Conservation (phyloP, 2,888 invertebrate genomes). For the Ernsta delagoae region DNA sequence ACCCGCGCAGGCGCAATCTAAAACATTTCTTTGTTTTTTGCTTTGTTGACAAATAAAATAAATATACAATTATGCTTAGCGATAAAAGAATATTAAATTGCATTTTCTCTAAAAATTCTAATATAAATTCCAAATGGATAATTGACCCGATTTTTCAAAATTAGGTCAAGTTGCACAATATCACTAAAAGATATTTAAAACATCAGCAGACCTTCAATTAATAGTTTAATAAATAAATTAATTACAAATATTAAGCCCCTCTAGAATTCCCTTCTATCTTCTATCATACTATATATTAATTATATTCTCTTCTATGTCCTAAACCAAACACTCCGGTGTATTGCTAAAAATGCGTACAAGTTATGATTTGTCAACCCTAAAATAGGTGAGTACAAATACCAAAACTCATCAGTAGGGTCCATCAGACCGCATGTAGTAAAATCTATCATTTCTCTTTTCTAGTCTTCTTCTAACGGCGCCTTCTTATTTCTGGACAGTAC, state of each 20-base stretch:
- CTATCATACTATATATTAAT: background rate
- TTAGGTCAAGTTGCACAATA: slow-evolving; percentile 31
- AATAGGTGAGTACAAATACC: slow-evolving; percentile 30
- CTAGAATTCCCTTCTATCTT: background rate
- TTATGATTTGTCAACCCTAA: slow-evolving; percentile 17
- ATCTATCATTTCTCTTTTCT: slow-evolving; percentile 46
- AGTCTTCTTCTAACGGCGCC: slow-evolving; percentile 48
- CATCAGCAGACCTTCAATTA: too few relatives aligned
- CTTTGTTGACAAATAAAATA: background rate
- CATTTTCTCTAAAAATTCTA: too few relatives aligned
- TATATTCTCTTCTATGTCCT: background rate
- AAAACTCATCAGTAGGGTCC: slow-evolving; percentile 24
- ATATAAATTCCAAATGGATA: background rate
- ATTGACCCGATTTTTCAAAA: slow-evolving; percentile 15
- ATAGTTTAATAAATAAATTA: too few relatives aligned
- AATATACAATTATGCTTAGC: background rate
- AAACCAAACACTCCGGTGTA: slow-evolving; percentile 10
- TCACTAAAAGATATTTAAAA: background rate
- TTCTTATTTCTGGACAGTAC: slow-evolving; percentile 41
- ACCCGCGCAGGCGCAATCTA: slow-evolving; percentile 48
- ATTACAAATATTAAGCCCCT: too few relatives aligned
- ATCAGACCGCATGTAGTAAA: slow-evolving; percentile 32
- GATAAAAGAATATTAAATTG: too few relatives aligned
- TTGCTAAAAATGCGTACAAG: slow-evolving; percentile 13
- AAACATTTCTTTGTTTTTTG: slow-evolving; percentile 35